phyloP scores from a whole-genome alignment of 2,113 vertebrate species.

The Lagopus muta region DNA sequence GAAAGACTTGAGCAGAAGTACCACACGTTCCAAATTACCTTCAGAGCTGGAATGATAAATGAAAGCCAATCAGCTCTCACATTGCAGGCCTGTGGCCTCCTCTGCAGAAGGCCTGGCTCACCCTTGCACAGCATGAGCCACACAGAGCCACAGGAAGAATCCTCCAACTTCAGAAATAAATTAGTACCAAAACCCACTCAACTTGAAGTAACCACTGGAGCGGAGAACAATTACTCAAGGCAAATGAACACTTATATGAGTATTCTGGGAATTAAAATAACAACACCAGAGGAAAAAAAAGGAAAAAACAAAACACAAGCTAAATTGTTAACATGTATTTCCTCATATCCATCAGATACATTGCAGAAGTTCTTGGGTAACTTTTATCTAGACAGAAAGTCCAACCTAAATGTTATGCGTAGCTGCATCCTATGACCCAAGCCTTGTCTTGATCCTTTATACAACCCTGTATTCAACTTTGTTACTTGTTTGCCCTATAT shows the following conservation, averaged over 20 bases:
- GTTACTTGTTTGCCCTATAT: background rate
- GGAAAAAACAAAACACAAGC: no score
- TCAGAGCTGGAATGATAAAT: background rate
- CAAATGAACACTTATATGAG: conserved; percentile 16
- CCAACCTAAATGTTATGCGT: background rate
- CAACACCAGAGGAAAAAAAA: background rate
- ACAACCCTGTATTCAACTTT: background rate
- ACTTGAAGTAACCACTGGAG: conserved; percentile 46
- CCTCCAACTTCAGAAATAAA: conserved; percentile 56
- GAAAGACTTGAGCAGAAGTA: background rate
- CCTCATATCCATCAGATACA: background rate
- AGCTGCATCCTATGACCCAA: background rate
- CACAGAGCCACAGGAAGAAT: conserved; percentile 45
- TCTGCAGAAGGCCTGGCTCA: conserved; percentile 1
- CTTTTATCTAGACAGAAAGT: background rate
- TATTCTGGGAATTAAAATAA: conserved; percentile 37
- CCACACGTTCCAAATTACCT: background rate
- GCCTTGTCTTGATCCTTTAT: background rate
- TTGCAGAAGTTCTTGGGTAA: background rate
- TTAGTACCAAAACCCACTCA: conserved; percentile 52
- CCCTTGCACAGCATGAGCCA: background rate
- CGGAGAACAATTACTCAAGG: conserved; percentile 21
- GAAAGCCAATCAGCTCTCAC: background rate
- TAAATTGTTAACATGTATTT: background rate
- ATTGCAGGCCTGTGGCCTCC: background rate